A percentile compares a stretch with the other conserved stretches of the same genome.
These are phyloP conservation scores for Hephaestus fuliginosus DNA, from an alignment of 2,797 vertebrate species.

Conservation along the genomic window DNA sequence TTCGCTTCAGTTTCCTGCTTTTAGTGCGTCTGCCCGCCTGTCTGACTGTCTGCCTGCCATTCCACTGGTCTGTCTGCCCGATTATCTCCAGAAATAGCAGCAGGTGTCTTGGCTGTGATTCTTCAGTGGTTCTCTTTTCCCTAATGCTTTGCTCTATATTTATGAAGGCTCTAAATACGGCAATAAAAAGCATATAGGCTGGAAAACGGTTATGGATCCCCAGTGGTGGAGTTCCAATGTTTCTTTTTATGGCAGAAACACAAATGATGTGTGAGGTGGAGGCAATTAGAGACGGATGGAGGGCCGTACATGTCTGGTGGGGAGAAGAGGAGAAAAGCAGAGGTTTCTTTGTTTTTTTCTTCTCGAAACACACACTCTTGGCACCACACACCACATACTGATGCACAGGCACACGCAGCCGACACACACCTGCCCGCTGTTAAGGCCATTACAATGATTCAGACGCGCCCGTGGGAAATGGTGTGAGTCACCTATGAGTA, in stretches of 20 bases:
- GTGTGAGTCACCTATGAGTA: slow-evolving; percentile 67
- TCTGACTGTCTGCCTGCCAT: slow-evolving; percentile 13
- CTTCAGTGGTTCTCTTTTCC: slow-evolving; percentile 53
- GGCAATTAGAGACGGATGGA: slow-evolving; percentile 77
- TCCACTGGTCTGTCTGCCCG: slow-evolving; percentile 22
- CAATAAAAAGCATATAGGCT: slow-evolving; percentile 82
- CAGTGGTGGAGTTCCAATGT: slow-evolving; percentile 73
- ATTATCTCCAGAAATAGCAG: slow-evolving; percentile 64
- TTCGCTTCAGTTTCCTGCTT: neutral
- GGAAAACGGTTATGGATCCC: slow-evolving; percentile 83
- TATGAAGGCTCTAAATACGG: slow-evolving; percentile 81
- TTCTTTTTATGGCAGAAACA: slow-evolving; percentile 77
- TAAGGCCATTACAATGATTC: slow-evolving; percentile 75
- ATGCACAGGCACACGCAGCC: slow-evolving; percentile 55
- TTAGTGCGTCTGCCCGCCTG: neutral
- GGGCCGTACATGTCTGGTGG: slow-evolving; percentile 60
- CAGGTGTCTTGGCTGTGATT: slow-evolving; percentile 73
- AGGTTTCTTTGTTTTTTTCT: neutral
- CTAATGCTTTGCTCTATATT: slow-evolving; percentile 81
- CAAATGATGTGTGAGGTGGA: slow-evolving; percentile 79
- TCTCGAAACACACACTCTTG: slow-evolving; percentile 5
- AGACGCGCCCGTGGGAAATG: slow-evolving; percentile 61
- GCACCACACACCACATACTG: slow-evolving; percentile 22
- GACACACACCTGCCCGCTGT: slow-evolving; percentile 66
- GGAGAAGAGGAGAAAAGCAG: slow-evolving; percentile 70